phyloP scores from a whole-genome alignment of 2,797 vertebrate genomes.

The Austrolebias charrua region DNA sequence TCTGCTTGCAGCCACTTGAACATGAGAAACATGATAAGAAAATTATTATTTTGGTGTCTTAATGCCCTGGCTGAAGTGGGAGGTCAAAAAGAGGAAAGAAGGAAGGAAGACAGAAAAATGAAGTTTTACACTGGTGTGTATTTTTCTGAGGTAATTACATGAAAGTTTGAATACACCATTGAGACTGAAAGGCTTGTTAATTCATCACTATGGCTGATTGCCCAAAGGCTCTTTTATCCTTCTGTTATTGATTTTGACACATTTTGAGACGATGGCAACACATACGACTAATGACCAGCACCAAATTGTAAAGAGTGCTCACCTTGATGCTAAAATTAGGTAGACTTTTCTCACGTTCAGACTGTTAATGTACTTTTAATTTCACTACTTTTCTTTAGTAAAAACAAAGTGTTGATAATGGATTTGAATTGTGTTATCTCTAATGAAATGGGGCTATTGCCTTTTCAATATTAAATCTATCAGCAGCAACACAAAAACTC shows the following conservation, averaged over 20 bases:
- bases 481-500: not conserved
- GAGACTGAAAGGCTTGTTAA: conserved; percentile 28
- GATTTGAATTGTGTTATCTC: not conserved
- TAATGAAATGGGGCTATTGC: not conserved
- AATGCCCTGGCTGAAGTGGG: too few species aligned
- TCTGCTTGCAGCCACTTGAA: too few species aligned
- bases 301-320: conserved; percentile 33
- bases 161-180: conserved; percentile 20
- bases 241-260: conserved; percentile 9
- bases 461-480: not conserved
- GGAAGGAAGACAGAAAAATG: too few species aligned
- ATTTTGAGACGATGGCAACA: conserved; percentile 56
- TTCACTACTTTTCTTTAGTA: too few species aligned
- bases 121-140: not conserved
- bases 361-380: too few species aligned
- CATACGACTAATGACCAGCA: conserved; percentile 58
- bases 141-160: not conserved
- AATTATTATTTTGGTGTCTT: too few species aligned
- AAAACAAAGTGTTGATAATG: not conserved
- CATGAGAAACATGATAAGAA: too few species aligned
- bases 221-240: conserved; percentile 24
- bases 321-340: conserved; percentile 46
- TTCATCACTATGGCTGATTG: conserved; percentile 51
- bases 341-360: too few species aligned
- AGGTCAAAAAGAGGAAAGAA: too few species aligned